phyloP scores from a whole-genome alignment of 1,140 invertebrate genomes.

The Holotrichia oblita region DNA sequence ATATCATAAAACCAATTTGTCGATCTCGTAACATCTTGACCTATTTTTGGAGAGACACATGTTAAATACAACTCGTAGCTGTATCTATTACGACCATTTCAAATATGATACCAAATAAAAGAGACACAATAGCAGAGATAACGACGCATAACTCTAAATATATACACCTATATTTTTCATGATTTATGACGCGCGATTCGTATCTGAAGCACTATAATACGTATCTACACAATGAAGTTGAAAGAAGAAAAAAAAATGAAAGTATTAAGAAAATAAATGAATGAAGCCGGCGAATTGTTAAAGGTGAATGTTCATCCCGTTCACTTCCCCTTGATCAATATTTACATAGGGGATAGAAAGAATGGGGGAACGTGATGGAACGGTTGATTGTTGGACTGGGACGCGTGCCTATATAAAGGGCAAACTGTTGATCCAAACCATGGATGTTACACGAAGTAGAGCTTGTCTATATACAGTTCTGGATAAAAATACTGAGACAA shows the following conservation, averaged over 20 bases:
- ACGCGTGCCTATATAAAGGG: background rate
- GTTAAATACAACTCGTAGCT: no score
- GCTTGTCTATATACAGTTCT: background rate
- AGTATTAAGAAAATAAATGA: constrained; percentile 22
- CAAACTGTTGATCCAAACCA: constrained; percentile 25
- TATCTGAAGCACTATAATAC: no score
- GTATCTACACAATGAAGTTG: background rate
- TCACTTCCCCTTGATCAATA: constrained; percentile 23
- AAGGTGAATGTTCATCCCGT: constrained; percentile 23
- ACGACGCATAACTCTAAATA: no score
- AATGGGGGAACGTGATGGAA: background rate
- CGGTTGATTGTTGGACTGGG: constrained; percentile 1
- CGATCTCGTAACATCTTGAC: background rate
- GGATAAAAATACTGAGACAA: background rate
- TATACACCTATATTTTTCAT: no score
- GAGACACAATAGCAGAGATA: no score
- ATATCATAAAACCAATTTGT: background rate
- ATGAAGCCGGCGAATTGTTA: background rate
- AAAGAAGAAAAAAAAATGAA: background rate
- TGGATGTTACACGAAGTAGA: background rate
- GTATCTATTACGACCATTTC: no score
- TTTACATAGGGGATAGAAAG: constrained; percentile 19
- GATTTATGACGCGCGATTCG: no score
- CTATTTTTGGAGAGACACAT: background rate
- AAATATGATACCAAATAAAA: no score